Conservation (phyloP, 2,797 vertebrate species). For the Melanotaenia trifasciata region DNA sequence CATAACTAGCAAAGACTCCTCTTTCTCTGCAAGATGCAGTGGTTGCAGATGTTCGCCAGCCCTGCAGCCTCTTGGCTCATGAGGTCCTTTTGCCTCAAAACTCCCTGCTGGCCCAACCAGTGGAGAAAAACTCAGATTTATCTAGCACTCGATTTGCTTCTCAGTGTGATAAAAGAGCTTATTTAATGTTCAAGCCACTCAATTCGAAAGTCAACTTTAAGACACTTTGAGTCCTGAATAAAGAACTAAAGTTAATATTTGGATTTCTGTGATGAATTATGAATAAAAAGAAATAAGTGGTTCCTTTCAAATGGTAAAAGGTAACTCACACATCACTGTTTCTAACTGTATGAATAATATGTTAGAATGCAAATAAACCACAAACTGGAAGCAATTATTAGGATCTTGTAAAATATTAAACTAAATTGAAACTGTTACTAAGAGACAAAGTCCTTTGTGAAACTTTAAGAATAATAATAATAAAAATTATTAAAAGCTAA, state of each 20-base stretch:
- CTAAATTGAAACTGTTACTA: too few relatives aligned
- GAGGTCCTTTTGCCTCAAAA: slow-evolving; percentile 22
- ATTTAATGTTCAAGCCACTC: slow-evolving; percentile 8
- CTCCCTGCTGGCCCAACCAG: slow-evolving; percentile 21
- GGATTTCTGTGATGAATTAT: background rate
- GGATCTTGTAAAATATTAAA: background rate
- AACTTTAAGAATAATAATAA: too few relatives aligned
- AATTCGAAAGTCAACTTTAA: slow-evolving; percentile 14
- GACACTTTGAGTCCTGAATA: background rate
- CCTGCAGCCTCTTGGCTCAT: slow-evolving; percentile 12
- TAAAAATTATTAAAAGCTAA: background rate
- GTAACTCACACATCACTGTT: background rate
- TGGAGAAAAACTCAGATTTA: slow-evolving; percentile 3
- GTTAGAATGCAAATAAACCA: background rate
- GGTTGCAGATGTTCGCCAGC: slow-evolving; percentile 27
- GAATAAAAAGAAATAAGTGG: background rate
- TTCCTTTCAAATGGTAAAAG: slow-evolving; percentile 8
- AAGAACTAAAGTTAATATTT: slow-evolving; percentile 1
- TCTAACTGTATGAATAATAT: background rate
- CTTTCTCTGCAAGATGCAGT: slow-evolving; percentile 1
- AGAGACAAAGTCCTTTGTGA: too few relatives aligned
- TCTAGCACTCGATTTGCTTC: background rate
- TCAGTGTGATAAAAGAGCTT: slow-evolving; percentile 2
- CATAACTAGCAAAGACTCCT: background rate
- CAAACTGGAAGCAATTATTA: background rate